phyloP scores from a whole-genome alignment of 2,113 vertebrate genomes.

The Centropus bengalensis region DNA sequence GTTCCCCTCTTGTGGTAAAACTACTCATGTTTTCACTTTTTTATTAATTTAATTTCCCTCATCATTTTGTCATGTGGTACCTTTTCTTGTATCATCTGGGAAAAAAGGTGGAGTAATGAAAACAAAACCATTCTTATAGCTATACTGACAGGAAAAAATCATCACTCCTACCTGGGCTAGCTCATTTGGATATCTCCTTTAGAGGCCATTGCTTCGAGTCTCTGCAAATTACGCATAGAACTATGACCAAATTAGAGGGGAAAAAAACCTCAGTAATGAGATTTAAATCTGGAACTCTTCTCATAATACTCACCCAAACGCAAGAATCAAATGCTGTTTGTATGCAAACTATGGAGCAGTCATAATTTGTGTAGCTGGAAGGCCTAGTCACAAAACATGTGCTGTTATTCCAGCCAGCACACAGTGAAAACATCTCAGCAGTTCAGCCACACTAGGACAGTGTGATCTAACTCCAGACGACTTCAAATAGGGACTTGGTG shows the following conservation, averaged over 20 bases:
- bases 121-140: background rate
- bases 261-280: background rate
- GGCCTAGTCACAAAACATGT: background rate
- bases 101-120: background rate
- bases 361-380: background rate
- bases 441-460: background rate
- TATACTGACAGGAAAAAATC: background rate
- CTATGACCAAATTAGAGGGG: background rate
- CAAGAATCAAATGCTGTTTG: background rate
- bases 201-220: background rate
- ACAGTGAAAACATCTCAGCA: background rate
- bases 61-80: background rate
- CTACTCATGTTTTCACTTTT: background rate
- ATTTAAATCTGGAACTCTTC: background rate
- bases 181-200: background rate
- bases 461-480: background rate
- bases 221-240: background rate
- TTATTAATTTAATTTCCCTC: background rate
- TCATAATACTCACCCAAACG: background rate
- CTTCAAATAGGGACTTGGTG: background rate
- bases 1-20: background rate
- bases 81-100: background rate
- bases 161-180: background rate
- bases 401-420: accelerated
- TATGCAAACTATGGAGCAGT: background rate